Evolutionary conservation across 2,113 vertebrate species (phyloP).

Genomic region (Paraplagusia blochii): DNA sequence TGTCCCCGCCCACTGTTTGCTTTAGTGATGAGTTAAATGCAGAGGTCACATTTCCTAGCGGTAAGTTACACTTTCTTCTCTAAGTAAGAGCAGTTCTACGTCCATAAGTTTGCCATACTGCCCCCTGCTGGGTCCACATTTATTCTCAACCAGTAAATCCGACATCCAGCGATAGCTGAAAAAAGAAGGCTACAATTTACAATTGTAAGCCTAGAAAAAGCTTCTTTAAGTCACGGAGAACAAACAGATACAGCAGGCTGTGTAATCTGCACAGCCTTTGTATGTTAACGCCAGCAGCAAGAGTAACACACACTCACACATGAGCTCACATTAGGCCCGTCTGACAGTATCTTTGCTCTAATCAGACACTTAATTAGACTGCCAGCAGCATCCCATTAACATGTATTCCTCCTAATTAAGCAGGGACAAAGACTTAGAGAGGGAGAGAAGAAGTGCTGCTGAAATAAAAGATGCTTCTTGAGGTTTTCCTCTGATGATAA

Average conservation of each 20-base stretch:
- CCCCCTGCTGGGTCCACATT: too few species aligned
- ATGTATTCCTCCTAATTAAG: constrained; percentile 76
- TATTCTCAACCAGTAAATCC: too few species aligned
- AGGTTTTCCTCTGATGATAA: constrained; percentile 51
- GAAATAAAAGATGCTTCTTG: constrained; percentile 52
- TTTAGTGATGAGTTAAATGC: too few species aligned
- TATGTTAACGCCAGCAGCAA: constrained; percentile 32
- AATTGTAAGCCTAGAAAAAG: constrained; percentile 13
- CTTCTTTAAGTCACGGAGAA: constrained; percentile 11
- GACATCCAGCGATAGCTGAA: background rate
- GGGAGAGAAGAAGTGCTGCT: constrained; percentile 12
- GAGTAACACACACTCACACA: constrained; percentile 26
- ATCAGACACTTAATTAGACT: constrained; percentile 81
- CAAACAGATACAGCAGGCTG: constrained; percentile 15
- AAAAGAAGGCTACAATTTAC: constrained; percentile 4
- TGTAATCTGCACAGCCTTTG: constrained; percentile 27
- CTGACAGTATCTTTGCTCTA: constrained; percentile 72
- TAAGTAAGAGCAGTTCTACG: too few species aligned
- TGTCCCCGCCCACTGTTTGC: too few species aligned
- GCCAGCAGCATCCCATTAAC: constrained; percentile 72
- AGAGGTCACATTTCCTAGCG: too few species aligned
- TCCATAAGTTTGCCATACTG: too few species aligned
- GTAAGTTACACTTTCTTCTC: too few species aligned
- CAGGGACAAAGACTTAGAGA: constrained; percentile 38
- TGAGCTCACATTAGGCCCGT: constrained; percentile 31